These are phyloP conservation scores for Aspidiotus rigidus DNA, from an alignment of 2,888 invertebrate genomes.

Conservation along the genomic window DNA sequence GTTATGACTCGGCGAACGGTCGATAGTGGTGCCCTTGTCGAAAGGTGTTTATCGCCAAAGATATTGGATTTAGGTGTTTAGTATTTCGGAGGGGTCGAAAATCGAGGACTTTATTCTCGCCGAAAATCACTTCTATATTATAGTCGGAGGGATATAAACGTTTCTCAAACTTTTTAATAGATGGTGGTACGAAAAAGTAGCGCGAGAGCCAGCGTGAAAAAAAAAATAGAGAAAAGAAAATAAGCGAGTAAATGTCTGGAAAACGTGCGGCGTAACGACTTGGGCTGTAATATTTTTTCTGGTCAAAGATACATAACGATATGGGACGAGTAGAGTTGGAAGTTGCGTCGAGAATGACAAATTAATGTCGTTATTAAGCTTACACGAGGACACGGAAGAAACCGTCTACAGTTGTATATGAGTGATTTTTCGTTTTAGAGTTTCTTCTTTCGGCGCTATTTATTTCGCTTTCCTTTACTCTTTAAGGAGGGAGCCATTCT, in stretches of 20 bases:
- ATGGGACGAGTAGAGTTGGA: background rate
- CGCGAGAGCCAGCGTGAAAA: background rate
- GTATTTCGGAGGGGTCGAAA: constrained; percentile 11
- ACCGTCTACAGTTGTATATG: background rate
- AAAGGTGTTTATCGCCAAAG: constrained; percentile 8
- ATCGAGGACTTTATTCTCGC: constrained; percentile 15
- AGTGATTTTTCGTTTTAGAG: constrained; percentile 2
- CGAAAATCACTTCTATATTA: constrained; percentile 7
- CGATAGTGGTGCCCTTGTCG: background rate
- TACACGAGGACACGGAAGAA: background rate
- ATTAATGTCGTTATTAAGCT: constrained; percentile 1
- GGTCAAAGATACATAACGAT: constrained; percentile 4
- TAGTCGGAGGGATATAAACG: constrained; percentile 3
- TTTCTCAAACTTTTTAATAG: constrained; percentile 15
- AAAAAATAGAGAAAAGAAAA: background rate
- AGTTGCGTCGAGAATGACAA: constrained; percentile 4
- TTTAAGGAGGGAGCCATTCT: too few species aligned
- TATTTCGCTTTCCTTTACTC: too few species aligned
- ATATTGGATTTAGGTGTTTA: constrained; percentile 28
- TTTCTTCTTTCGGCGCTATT: background rate
- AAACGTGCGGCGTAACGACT: constrained; percentile 2
- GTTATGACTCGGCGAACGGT: background rate
- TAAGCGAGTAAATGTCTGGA: constrained; percentile 1
- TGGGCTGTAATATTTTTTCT: constrained; percentile 2
- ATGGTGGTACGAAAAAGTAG: background rate